Conservation (phyloP, 2,888 invertebrate genomes). For the Dexiosoma caninum region DNA sequence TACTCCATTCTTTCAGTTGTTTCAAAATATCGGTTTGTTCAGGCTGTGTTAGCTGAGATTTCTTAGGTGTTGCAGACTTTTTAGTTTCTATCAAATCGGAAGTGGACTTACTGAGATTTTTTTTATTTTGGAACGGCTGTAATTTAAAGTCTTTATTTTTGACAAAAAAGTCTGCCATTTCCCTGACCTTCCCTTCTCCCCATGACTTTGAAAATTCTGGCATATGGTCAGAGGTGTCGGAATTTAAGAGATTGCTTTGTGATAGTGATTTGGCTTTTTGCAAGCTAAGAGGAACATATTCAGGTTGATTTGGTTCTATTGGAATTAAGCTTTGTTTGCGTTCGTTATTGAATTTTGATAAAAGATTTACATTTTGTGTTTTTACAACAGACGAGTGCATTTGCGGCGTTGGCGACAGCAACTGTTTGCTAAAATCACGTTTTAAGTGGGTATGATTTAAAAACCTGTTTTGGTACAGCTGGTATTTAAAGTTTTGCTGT, state of each 20-base stretch:
- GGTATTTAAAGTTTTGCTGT: constrained; percentile 42
- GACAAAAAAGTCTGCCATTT: constrained; percentile 83
- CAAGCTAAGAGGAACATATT: constrained; percentile 41
- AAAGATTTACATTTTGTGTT: constrained; percentile 60
- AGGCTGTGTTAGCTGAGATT: constrained; percentile 64
- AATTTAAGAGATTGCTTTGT: constrained; percentile 49
- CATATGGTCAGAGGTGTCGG: constrained; percentile 13
- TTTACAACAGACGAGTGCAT: constrained; percentile 34
- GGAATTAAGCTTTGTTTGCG: constrained; percentile 34
- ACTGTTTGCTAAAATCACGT: constrained; percentile 38
- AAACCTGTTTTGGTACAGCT: constrained; percentile 54
- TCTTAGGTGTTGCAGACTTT: constrained; percentile 53
- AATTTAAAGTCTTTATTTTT: constrained; percentile 76
- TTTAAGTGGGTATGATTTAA: constrained; percentile 63
- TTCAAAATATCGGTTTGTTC: constrained; percentile 74
- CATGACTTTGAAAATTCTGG: constrained; percentile 72
- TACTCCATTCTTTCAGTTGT: constrained; percentile 77
- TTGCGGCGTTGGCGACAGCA: constrained; percentile 5
- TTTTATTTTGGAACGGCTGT: constrained; percentile 64
- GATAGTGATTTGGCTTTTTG: constrained; percentile 55
- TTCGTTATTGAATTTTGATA: constrained; percentile 30
- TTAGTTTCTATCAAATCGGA: constrained; percentile 66
- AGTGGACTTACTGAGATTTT: constrained; percentile 69
- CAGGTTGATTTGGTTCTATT: constrained; percentile 17
- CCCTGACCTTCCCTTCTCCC: constrained; percentile 84